These are phyloP conservation scores for Sterrhoptilus dennistouni DNA, from an alignment of 2,113 vertebrate species.

Conservation along the genomic window DNA sequence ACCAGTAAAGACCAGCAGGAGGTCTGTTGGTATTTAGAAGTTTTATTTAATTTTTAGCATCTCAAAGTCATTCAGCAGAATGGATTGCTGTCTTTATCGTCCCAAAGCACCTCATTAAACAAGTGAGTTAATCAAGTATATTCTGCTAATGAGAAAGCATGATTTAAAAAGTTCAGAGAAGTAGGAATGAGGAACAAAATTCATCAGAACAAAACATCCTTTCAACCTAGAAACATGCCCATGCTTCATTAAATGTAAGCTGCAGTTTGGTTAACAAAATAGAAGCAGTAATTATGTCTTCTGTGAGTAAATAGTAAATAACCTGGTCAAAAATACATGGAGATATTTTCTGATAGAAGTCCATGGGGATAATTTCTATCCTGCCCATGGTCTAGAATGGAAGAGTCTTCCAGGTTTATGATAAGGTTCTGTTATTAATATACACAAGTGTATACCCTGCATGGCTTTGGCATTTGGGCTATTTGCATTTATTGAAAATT, in stretches of 20 bases:
- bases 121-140: constrained; percentile 15
- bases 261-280: neutral
- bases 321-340: neutral
- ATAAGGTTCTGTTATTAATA: neutral
- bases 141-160: constrained; percentile 14
- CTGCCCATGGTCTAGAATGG: neutral
- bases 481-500: neutral
- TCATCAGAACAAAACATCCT: neutral
- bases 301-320: neutral
- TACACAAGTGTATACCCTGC: neutral
- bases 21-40: neutral
- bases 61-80: constrained; percentile 9
- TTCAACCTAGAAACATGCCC: neutral
- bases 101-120: constrained; percentile 46
- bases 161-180: constrained; percentile 19
- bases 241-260: neutral
- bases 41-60: neutral
- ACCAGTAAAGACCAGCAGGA: neutral
- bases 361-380: neutral
- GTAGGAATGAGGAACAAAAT: neutral
- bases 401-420: neutral
- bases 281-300: neutral
- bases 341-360: neutral
- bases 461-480: neutral
- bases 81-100: neutral